phyloP scores from a whole-genome alignment of 2,888 invertebrate genomes.

The Hydrotaea diabolus region DNA sequence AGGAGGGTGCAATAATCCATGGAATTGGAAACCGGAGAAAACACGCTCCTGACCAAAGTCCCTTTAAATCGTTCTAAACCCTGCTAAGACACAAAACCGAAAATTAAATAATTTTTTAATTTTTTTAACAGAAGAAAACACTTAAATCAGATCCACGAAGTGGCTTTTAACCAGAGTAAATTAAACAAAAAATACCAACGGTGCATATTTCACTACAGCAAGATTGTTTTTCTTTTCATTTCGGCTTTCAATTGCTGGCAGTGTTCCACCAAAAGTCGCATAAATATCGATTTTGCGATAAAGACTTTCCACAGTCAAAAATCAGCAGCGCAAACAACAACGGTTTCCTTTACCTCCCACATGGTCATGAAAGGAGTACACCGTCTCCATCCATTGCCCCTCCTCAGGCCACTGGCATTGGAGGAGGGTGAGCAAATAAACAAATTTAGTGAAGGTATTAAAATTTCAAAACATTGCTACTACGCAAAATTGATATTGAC shows the following conservation, averaged over 20 bases:
- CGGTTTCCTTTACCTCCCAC: background rate
- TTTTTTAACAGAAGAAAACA: too few relatives aligned
- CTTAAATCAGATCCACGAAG: too few relatives aligned
- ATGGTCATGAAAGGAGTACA: background rate
- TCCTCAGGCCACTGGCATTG: background rate
- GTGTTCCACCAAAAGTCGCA: background rate
- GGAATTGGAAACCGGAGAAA: too few relatives aligned
- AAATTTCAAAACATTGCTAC: conserved; percentile 53
- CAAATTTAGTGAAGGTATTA: conserved; percentile 56
- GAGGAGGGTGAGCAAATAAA: conserved; percentile 48
- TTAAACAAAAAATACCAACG: too few relatives aligned
- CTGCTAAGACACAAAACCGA: background rate
- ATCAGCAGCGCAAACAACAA: background rate
- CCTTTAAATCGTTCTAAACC: too few relatives aligned
- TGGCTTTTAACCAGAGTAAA: too few relatives aligned
- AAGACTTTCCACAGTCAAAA: background rate
- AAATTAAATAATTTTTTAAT: background rate
- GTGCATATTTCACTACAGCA: too few relatives aligned
- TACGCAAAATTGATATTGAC: conserved; percentile 60
- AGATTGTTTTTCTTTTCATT: background rate
- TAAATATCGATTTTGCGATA: background rate
- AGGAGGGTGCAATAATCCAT: too few relatives aligned
- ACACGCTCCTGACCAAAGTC: too few relatives aligned
- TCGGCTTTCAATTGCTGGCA: background rate
- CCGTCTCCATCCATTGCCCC: too few relatives aligned